Evolutionary conservation across 2,797 vertebrate species (phyloP).

Genomic region (Strix occidentalis): DNA sequence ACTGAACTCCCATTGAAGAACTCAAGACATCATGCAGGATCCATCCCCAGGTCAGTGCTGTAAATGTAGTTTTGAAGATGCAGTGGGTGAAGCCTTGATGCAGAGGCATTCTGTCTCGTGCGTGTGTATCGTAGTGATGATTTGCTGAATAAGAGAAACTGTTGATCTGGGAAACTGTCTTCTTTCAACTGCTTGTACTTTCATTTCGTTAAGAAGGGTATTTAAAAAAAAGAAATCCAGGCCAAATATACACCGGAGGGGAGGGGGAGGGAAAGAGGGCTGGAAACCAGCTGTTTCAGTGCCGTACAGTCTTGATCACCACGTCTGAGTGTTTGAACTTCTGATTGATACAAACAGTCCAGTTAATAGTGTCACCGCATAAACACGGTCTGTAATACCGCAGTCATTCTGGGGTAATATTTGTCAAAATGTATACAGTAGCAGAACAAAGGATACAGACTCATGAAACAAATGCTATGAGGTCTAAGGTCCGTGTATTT

Average conservation of each 20-base stretch:
- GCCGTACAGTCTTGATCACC: not conserved
- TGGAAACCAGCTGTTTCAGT: conserved; percentile 16
- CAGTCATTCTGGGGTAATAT: not conserved
- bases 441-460: conserved; percentile 23
- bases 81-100: not conserved
- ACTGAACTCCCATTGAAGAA: not conserved
- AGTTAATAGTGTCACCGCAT: not conserved
- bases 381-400: not conserved
- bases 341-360: conserved; percentile 36
- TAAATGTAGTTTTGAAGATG: not conserved
- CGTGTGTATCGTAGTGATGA: not conserved
- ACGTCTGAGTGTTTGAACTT: conserved; percentile 15
- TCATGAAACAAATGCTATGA: not conserved
- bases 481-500: not conserved
- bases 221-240: not conserved
- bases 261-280: not conserved
- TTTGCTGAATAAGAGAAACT: not conserved
- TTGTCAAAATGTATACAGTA: not conserved
- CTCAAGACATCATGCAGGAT: not conserved
- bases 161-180: not conserved
- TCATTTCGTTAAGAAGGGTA: not conserved
- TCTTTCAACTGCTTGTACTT: not conserved
- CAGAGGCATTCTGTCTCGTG: not conserved
- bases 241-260: not conserved
- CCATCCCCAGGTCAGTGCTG: not conserved